Base-by-base conservation (phyloP, 2,888 invertebrate species). In the Meiosimyza decipiens region DNA sequence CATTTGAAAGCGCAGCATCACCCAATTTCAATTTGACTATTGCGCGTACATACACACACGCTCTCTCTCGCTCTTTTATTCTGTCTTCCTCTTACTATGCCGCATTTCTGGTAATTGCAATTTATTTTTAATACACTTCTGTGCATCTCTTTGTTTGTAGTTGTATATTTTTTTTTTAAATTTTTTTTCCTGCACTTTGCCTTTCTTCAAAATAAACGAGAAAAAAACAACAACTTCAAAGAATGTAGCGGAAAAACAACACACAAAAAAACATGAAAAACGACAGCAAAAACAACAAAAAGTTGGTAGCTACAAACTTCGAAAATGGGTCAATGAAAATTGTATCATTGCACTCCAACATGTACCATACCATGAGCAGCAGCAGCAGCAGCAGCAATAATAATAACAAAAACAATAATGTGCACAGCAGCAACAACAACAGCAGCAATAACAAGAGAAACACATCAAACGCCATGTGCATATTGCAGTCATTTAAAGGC, bases 271-370 rank as follows among this genome's bases (percentile, higher is more conserved):
- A 54, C 40, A 40, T 40, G 9, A 40, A 40, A 63, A 28, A 51
- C 54, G 16, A 50, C 57, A 65, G 16, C 52, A 28, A 33, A 28
- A 28, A 28, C 3, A 28, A 28, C 28, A 28, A 28, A 28, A 28
- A 15, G 28, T 51, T 69, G 18, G 60, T 51, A 64, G 59, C 65
- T 51, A 59, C 69, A 71, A 71, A 40, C 65, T 65, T 59, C 64
- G 33, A 49, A 72, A 67, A 72, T 72, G 71, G 71, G 71, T 71
- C 71, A 71, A 66, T 65, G 71, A 64, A 65, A 65, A 71, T 71
- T 71, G 50, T 60, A 57, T 65, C 64, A 57, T 71, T 71, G 71
- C 71, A 55, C 62, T 52, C 62, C 47, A 70, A 33, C 55, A 13
- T 18, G 52, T 54, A 54, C 13, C 66, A 22, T 55, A 11, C n/a